Evolutionary conservation across 2,888 invertebrate genomes (phyloP).

Genomic region (Torymus aiolomorphi): DNA sequence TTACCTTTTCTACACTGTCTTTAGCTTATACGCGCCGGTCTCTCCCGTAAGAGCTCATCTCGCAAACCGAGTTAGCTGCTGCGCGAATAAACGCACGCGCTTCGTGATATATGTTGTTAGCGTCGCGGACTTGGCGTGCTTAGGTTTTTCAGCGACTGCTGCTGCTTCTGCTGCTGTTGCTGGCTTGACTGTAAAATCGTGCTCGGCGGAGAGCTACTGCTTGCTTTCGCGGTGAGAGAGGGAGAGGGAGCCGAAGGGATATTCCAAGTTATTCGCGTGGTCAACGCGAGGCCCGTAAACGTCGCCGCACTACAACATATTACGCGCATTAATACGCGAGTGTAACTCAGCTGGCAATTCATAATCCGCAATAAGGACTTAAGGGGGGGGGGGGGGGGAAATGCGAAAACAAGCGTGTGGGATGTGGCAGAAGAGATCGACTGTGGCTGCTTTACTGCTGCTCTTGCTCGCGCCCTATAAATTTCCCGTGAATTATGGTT

Average conservation of each 20-base stretch:
- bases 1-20: conserved; percentile 17
- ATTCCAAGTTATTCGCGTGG: conserved; percentile 68
- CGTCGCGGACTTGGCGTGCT: too few relatives aligned
- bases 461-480: not conserved
- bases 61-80: not conserved
- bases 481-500: not conserved
- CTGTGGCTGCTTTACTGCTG: conserved; percentile 4
- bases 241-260: conserved; percentile 57
- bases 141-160: too few relatives aligned
- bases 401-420: conserved; percentile 58
- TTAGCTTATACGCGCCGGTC: conserved; percentile 5
- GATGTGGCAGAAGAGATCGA: conserved; percentile 9
- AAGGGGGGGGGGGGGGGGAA: conserved; percentile 51
- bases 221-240: conserved; percentile 31
- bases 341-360: conserved; percentile 70
- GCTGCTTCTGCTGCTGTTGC: too few relatives aligned
- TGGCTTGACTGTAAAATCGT: too few relatives aligned
- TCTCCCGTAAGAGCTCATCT: conserved; percentile 1
- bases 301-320: conserved; percentile 72
- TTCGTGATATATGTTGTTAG: too few relatives aligned
- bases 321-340: conserved; percentile 72
- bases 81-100: not conserved
- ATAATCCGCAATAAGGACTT: conserved; percentile 66
- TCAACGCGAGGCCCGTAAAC: conserved; percentile 70
- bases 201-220: conserved; percentile 8